Evolutionary conservation across 2,888 invertebrate species (phyloP).

Genomic region (Lamellibrachia satsuma): DNA sequence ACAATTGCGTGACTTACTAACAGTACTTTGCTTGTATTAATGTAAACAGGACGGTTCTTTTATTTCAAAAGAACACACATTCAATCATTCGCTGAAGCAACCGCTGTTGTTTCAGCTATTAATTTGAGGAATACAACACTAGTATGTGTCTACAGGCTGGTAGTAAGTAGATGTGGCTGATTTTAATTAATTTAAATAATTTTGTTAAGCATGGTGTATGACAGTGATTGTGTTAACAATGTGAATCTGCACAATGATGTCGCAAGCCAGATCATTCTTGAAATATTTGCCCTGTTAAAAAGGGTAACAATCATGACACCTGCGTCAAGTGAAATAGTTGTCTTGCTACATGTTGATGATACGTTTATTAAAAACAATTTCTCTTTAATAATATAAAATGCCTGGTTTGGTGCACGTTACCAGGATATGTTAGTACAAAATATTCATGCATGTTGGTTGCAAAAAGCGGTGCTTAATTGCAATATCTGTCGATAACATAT

Average conservation of each 20-base stretch:
- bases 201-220: not conserved
- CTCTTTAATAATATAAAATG: not conserved
- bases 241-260: not conserved
- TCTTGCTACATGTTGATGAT: not conserved
- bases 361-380: not conserved
- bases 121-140: not conserved
- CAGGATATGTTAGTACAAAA: not conserved
- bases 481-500: constrained; percentile 13
- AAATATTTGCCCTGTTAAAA: not conserved
- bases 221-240: not conserved
- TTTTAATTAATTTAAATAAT: not conserved
- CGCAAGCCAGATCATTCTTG: not conserved
- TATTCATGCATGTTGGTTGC: not conserved
- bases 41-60: constrained; percentile 4
- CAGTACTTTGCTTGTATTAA: constrained; percentile 11
- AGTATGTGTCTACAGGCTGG: not conserved
- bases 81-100: not conserved
- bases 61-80: not conserved
- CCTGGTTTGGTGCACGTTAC: not conserved
- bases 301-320: not conserved
- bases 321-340: not conserved
- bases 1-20: not conserved
- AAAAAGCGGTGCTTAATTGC: constrained; percentile 8
- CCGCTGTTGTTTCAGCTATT: not conserved
- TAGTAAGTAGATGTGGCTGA: not conserved